These are phyloP conservation scores for Helostoma temminkii DNA, from an alignment of 2,797 vertebrate genomes.

Conservation along the genomic window DNA sequence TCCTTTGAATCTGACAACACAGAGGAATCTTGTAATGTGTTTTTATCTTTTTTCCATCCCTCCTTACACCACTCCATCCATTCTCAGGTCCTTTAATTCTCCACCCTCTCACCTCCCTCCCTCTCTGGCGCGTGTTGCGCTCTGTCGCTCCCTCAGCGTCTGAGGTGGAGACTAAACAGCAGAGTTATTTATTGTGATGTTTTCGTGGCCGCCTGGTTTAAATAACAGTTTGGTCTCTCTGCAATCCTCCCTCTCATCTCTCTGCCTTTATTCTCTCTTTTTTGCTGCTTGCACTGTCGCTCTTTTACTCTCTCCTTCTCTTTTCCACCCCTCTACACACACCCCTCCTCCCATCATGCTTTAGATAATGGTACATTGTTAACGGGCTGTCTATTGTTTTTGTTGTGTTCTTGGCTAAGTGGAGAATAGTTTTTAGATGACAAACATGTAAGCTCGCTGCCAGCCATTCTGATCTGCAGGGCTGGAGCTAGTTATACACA, in stretches of 20 bases:
- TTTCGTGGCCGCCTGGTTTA: constrained; percentile 83
- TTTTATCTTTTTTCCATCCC: constrained; percentile 56
- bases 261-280: constrained; percentile 64
- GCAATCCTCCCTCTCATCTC: constrained; percentile 71
- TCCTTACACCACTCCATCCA: constrained; percentile 51
- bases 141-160: constrained; percentile 66
- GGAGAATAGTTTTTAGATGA: constrained; percentile 87
- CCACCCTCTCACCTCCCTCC: constrained; percentile 44
- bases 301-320: constrained; percentile 45
- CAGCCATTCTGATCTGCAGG: constrained; percentile 78
- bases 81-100: constrained; percentile 53
- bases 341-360: constrained; percentile 68
- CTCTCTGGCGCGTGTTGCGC: constrained; percentile 53
- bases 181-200: constrained; percentile 85
- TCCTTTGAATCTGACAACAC: constrained; percentile 68
- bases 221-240: constrained; percentile 83
- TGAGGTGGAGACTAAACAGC: constrained; percentile 84
- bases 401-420: constrained; percentile 86
- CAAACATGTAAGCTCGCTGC: constrained; percentile 82
- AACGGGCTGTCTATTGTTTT: constrained; percentile 82
- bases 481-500: constrained; percentile 73
- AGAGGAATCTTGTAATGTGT: constrained; percentile 71
- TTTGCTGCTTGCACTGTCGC: constrained; percentile 41
- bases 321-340: constrained; percentile 27
- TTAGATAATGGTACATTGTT: constrained; percentile 84